Base-by-base conservation (phyloP, 2,888 invertebrate genomes). In the Oscheius sp. region DNA sequence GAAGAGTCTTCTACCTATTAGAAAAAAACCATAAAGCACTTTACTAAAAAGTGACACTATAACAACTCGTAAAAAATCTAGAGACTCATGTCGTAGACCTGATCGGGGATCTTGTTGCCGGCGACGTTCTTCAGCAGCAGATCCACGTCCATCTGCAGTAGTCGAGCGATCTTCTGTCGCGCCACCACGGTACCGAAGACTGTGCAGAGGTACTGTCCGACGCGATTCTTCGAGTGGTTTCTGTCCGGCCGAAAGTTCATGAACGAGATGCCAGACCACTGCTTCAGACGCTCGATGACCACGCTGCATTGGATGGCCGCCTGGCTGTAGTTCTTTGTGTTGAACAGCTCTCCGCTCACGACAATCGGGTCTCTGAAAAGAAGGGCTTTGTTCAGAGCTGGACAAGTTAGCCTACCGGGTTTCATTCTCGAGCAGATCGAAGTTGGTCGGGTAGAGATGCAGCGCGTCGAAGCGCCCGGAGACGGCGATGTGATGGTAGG, bases 401-500 rank as follows among this genome's bases (percentile, higher is more conserved):
- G 11, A 29, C 11, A 9, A 3, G 53, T 32, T 9, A 2, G 10
- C n/a, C 35, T 35, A 70, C 42, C 29, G 57, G 29, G 57, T 63
- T 58, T 73, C 73, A 13, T 74, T 59, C 55, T 81, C 79, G 2
- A 76, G 50, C 47, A 76, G 21, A 21, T 47, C 55, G 33, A 35
- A 47, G 7, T 65, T 59, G 1, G 55, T 50, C 9, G 66, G 59
- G 1, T 50, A 48, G 47, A 80, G 21, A 63, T 70, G 77, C 21
- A 83, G 62, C 1, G 80, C 73, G 55, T 82, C 79, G 58, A 84
- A 82, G 4, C 79, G 57, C 9, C 82, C 83, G 32, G 81, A 79
- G 0, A 84, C 74, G 0, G 83, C 76, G 9, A 84, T 60, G 7
- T 79, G 73, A 63, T 81, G 83, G 60, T 80, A 80, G 2, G 84